Base-by-base conservation (phyloP, 2,888 invertebrate genomes). In the Thecophora atra region DNA sequence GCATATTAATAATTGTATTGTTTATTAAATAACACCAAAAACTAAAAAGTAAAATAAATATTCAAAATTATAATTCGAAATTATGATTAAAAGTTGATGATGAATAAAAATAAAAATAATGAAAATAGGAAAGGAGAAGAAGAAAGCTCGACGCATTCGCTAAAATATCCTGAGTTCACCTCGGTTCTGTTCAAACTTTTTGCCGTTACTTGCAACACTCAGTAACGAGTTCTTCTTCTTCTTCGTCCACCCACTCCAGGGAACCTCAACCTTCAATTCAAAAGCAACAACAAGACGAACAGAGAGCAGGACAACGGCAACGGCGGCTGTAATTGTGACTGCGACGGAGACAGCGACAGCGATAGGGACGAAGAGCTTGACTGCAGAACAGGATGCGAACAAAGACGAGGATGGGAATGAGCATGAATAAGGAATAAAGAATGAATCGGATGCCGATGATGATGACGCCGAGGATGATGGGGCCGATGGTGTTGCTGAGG, bases 271-370 rank as follows among this genome's bases (percentile, higher is more conserved):
- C 68, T 68, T 68, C 68, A 68, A 68, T 58, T 54, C 47, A n/a
- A 47, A 15, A 47, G 47, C 47, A 47, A 47, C 47, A 51, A 58
- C 42, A 28, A 21, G 19, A n/a, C n/a, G n/a, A n/a, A n/a, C n/a
- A n/a, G n/a, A n/a, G n/a, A n/a, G n/a, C n/a, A n/a, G 42, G 51
- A 47, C 42, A 56, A 30, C 56, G 21, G 42, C 24, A 28, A 37
- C 15, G 44, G 28, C 65, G 52, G 0, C 47, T n/a, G 8, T 47
- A 17, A 47, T 11, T 65, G 63, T 24, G 68, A 26, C 62, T 44
- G 51, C 7, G 37, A 51, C 71, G 30, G 26, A 52, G 37, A 5
- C 73, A 71, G 73, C 76, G 76, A 77, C 78, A 47, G n/a, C 47
- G 42, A 72, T 71, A 76, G 74, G 77, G 78, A 54, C 37, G 26